Evolutionary conservation across 2,888 invertebrate species (phyloP).

Genomic region (Maniola hyperantus): DNA sequence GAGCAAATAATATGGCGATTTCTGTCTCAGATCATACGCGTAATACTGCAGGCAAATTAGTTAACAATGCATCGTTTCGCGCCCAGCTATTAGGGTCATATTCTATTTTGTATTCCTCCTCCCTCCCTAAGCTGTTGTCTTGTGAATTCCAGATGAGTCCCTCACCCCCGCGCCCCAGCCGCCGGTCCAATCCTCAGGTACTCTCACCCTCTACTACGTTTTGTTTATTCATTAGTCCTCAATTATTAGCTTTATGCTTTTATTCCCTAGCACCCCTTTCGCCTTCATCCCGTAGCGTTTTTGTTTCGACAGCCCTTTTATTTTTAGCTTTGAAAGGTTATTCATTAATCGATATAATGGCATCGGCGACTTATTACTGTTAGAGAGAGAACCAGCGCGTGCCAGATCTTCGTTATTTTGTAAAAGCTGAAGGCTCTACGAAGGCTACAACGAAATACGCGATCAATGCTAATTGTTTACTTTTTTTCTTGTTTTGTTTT

Average conservation of each 20-base stretch:
- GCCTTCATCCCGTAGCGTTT: conserved; percentile 20
- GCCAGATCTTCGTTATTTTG: too few species aligned
- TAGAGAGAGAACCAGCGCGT: too few species aligned
- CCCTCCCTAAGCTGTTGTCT: conserved; percentile 76
- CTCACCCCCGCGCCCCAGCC: conserved; percentile 78
- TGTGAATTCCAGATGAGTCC: conserved; percentile 83
- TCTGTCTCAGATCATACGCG: background rate
- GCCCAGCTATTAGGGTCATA: conserved; percentile 43
- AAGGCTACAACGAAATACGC: too few species aligned
- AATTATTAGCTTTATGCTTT: conserved; percentile 36
- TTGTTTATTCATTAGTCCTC: conserved; percentile 41
- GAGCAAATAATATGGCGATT: too few species aligned
- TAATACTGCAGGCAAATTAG: conserved; percentile 27
- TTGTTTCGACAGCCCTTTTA: conserved; percentile 12
- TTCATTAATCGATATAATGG: background rate
- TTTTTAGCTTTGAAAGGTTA: conserved; percentile 6
- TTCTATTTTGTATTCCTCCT: conserved; percentile 57
- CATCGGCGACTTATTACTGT: background rate
- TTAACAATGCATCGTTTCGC: conserved; percentile 33
- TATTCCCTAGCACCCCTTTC: conserved; percentile 25
- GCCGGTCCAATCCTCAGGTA: conserved; percentile 82
- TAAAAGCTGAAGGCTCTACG: too few species aligned
- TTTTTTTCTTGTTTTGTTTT: background rate
- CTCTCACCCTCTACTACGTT: conserved; percentile 51
- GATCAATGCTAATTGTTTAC: too few species aligned